Evolutionary conservation across 2,797 vertebrate genomes (phyloP), one percentile per base, ranked within the genome.

Genomic region (Intellagama lesueurii): DNA sequence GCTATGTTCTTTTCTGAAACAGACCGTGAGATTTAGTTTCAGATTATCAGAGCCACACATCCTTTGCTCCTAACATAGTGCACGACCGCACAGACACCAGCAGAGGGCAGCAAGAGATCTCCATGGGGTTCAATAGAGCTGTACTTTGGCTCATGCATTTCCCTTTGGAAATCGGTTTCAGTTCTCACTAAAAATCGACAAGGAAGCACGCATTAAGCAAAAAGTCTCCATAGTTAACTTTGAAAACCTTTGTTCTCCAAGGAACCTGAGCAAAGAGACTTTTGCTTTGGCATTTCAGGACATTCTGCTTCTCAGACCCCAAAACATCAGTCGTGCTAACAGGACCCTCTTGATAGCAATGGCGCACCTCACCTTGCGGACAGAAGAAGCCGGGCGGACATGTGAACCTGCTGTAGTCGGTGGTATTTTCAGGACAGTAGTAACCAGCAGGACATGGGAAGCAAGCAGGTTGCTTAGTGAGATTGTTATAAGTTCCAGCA

Each of bases 381-480:
- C 99, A 99, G 96, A 98, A 99, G 94, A 98, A 99, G n/a, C 98
- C 98, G 49, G 98, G 96, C 0, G 96, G 98, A 72, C 99, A 99
- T 44, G 98, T 97, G 80, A 98, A 98, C 3, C 30, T 16, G 30
- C 92, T 96, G 92, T 98, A 99, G 96, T 96, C 96, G 83, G 91
- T 97, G 44, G 97, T 97, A 77, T 96, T 98, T 90, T 98, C 98
- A 11, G 98, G 98, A 92, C 98, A 99, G 95, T 98, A 99, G 95
- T 98, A 98, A 73, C 99, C 98, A 6, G 98, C 97, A 0, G 98
- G 98, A 90, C 98, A 99, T 80, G 92, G 94, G 75, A 95, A 98
- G 93, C 99, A 99, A 7, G 88, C 92, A 0, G 95, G 94, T 95
- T 98, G 98, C 72, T 97, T 97, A 2, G 97, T 97, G 83, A 98